phyloP scores from a whole-genome alignment of 2,888 invertebrate species.

The Aphrophora alni region DNA sequence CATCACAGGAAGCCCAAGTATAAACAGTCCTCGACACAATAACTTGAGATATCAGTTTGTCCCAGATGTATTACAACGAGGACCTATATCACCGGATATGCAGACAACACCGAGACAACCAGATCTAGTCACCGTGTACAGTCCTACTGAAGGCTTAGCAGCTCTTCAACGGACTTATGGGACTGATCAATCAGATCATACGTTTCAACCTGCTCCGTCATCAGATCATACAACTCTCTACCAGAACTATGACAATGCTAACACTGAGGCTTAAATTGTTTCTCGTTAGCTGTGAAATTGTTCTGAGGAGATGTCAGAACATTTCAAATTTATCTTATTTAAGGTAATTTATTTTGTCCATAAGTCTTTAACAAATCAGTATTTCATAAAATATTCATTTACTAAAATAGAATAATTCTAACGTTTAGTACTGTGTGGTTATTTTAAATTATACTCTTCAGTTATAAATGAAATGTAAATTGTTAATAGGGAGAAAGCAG shows the following conservation, averaged over 20 bases:
- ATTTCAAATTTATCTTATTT: neutral
- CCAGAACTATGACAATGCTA: constrained; percentile 47
- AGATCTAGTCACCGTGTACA: constrained; percentile 46
- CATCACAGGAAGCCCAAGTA: constrained; percentile 31
- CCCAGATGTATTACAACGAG: constrained; percentile 43
- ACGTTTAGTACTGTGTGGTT: too few relatives aligned
- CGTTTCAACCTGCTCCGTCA: neutral
- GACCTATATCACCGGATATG: constrained; percentile 11
- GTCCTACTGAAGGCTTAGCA: constrained; percentile 43
- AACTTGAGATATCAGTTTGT: constrained; percentile 39
- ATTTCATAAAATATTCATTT: too few relatives aligned
- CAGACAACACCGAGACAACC: constrained; percentile 36
- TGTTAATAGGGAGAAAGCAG: too few relatives aligned
- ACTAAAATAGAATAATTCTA: too few relatives aligned
- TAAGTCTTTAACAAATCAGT: too few relatives aligned
- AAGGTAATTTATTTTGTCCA: neutral
- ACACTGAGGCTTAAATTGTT: constrained; percentile 43
- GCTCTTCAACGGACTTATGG: constrained; percentile 45
- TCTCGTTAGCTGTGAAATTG: too few relatives aligned
- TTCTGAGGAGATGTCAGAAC: neutral
- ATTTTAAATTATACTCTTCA: too few relatives aligned
- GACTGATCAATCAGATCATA: constrained; percentile 37
- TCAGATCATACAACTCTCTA: constrained; percentile 39
- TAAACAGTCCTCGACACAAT: constrained; percentile 36
- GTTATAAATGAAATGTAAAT: too few relatives aligned